Percentiles rank a stretch among this genome's conserved stretches.
Evolutionary conservation across 1,140 invertebrate species (phyloP).

Genomic region (Asobara japonica): DNA sequence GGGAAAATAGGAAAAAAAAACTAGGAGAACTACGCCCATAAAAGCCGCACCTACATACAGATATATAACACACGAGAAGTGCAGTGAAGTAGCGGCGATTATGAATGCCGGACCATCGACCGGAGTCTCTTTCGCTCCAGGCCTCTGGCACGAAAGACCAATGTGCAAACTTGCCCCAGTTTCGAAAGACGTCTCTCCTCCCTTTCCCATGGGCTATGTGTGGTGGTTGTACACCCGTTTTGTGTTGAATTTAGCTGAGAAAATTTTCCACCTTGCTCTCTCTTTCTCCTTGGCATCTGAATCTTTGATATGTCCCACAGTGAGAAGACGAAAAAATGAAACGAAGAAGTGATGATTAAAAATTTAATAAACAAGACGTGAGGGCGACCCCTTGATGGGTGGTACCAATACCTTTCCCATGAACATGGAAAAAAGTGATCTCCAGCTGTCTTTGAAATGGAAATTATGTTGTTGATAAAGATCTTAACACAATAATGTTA

Average conservation of each 20-base stretch:
- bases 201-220: slow-evolving; percentile 7
- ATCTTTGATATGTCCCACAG: not conserved
- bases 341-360: not conserved
- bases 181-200: slow-evolving; percentile 24
- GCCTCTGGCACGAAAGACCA: slow-evolving; percentile 24
- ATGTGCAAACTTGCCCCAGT: slow-evolving; percentile 43
- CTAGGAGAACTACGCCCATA: slow-evolving; percentile 30
- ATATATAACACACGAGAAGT: slow-evolving; percentile 21
- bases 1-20: not conserved
- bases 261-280: slow-evolving; percentile 4
- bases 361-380: no score
- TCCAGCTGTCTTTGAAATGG: no score
- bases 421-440: no score
- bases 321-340: not conserved
- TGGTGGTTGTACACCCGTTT: slow-evolving; percentile 25
- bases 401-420: no score
- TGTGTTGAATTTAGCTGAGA: slow-evolving; percentile 14
- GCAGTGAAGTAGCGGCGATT: slow-evolving; percentile 35
- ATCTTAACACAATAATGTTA: no score
- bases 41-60: slow-evolving; percentile 25
- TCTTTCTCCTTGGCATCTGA: slow-evolving; percentile 24
- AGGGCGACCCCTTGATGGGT: no score
- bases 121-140: slow-evolving; percentile 23
- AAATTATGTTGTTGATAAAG: no score
- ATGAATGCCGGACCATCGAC: slow-evolving; percentile 44